These are phyloP conservation scores for Otocyon megalotis DNA, from an alignment of 2,113 vertebrate species.

Conservation along the genomic window DNA sequence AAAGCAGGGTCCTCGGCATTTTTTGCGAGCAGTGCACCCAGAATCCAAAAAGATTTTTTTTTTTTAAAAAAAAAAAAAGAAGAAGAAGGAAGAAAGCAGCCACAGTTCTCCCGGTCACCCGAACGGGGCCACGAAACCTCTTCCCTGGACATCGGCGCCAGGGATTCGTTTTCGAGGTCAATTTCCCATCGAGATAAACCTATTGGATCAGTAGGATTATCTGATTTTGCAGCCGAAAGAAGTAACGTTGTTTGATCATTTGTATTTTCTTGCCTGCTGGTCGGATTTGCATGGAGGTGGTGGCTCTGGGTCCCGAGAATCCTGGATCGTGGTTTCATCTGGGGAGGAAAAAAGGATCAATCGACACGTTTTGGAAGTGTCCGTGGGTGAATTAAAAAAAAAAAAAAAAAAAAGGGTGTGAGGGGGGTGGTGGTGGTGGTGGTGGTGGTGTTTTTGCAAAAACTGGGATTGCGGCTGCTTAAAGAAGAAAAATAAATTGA, in stretches of 20 bases:
- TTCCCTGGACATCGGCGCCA: conserved; percentile 80
- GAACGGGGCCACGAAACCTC: conserved; percentile 81
- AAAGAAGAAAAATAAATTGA: conserved; percentile 59
- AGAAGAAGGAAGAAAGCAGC: conserved; percentile 77
- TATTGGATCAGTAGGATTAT: conserved; percentile 92
- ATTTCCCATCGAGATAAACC: conserved; percentile 88
- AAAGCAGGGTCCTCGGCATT: conserved; percentile 90
- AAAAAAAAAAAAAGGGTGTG: background rate
- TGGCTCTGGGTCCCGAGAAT: conserved; percentile 82
- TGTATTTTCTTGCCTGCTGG: conserved; percentile 87
- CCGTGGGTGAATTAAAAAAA: conserved; percentile 79
- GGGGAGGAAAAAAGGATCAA: conserved; percentile 82
- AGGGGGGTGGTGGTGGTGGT: background rate
- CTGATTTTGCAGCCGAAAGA: conserved; percentile 87
- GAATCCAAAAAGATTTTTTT: conserved; percentile 87
- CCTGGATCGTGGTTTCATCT: conserved; percentile 78
- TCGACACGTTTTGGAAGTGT: conserved; percentile 85
- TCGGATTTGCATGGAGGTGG: conserved; percentile 90
- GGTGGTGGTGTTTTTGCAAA: background rate
- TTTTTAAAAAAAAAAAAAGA: background rate
- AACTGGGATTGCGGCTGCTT: conserved; percentile 74
- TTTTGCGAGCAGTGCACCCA: conserved; percentile 90
- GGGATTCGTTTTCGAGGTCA: conserved; percentile 88
- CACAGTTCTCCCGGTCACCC: conserved; percentile 72
- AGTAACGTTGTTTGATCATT: conserved; percentile 87